Evolutionary conservation across 2,797 vertebrate species (phyloP), one percentile per base, ranked within the genome.

Genomic region (Scolopax bukidnonensis): DNA sequence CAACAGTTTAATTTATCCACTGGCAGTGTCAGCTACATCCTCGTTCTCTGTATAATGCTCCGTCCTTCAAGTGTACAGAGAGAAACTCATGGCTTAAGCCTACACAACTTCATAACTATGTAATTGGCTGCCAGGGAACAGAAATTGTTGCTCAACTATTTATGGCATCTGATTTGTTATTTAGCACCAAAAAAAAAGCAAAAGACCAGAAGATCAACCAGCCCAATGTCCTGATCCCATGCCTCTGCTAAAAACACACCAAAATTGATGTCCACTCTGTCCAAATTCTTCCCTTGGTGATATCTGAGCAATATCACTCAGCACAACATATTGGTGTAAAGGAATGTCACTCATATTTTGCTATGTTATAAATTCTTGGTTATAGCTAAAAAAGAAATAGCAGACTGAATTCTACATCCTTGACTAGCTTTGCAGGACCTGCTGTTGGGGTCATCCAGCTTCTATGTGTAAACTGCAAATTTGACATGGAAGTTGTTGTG

Each of bases 401-500:
- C 4, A 59, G 13, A 36, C 17, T 63, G 19, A 80, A 83, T 84
- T 85, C 67, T 14, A 33, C 27, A 61, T 57, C 43, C 50, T 85
- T 63, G 43, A 78, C 38, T 45, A 51, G 63, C 60, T 90, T 85
- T 79, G 38, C 20, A 63, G 53, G 17, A 85, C 21, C 30, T 82
- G 48, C 19, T 90, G 36, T 57, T 65, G 33, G 5, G 21, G n/a
- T 84, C 73, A 84, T 20, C 4, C 21, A 68, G 32, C 36, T 69
- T 92, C 76, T 41, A 4, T 30, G 38, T 48, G 51, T 16, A 60
- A 87, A 88, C 60, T 64, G 4, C 28, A 73, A 79, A 91, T 85
- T 75, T 94, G 16, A 80, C 54, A 53, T 50, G 33, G 20, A 94
- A 95, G 64, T 57, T 96, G 69, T 81, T 89, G 57, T 96, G 93